Base-by-base conservation (phyloP, 2,888 invertebrate genomes). In the Spicauda simplicius region DNA sequence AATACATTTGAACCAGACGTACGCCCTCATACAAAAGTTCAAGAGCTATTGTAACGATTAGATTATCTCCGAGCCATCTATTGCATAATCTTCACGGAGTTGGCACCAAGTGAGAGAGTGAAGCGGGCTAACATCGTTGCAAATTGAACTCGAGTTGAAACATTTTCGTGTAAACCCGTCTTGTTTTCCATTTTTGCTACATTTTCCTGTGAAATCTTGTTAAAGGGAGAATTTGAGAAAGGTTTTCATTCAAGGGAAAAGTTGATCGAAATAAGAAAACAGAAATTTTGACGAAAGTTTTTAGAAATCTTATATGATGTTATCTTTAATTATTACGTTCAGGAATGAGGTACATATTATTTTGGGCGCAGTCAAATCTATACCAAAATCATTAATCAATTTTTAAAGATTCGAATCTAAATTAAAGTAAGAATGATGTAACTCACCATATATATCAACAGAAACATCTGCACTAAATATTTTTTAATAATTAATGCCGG, bases 21-120 rank as follows among this genome's bases (percentile, higher is more conserved):
- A 72, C 76, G 76, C 74, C 76, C 75, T 80, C 77, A 76, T 78
- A 82, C 81, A 79, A 85, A 87, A 84, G 86, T 86, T 88, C 83
- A 85, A 80, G 81, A 83, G 80, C 72, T 73, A 76, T 74, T 75
- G 79, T 77, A 80, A 74, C 79, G 83, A 86, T 85, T 82, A 84
- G 83, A 82, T 84, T 84, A 83, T 83, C 81, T 73, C 70, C 72
- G 73, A 76, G 76, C 79, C 75, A 80, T 80, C 80, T 74, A 76
- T 85, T 87, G 80, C 82, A 76, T 79, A 83, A 80, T 78, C 69
- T 70, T 68, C 60, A 50, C 50, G 59, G 59, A 68, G 69, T 73
- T 70, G 74, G 73, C 66, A 59, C 58, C 64, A 63, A 73, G 70
- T 62, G 62, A 68, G 61, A 63, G 72, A 72, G 61, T 55, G 12